Conservation (phyloP, 2,888 invertebrate genomes). For the Cantharis nigra region DNA sequence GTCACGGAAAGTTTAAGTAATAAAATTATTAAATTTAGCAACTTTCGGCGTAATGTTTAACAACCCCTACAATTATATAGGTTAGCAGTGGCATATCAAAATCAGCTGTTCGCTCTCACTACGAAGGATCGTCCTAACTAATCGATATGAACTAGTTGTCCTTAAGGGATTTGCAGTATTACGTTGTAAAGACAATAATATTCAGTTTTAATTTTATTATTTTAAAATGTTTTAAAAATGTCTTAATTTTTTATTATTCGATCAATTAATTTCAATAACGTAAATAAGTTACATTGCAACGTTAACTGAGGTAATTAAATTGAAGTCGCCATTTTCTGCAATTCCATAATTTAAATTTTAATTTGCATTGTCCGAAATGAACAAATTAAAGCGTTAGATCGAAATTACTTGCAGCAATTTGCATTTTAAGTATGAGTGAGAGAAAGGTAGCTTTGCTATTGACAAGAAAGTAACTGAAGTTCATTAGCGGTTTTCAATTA, state of each 20-base stretch:
- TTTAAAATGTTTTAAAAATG: too few relatives aligned
- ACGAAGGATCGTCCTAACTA: constrained; percentile 24
- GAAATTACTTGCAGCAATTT: constrained; percentile 10
- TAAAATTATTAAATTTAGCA: background rate
- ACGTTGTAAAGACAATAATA: background rate
- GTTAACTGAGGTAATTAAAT: background rate
- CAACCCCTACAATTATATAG: constrained; percentile 23
- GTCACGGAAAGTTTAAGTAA: constrained; percentile 6
- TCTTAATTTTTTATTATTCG: background rate
- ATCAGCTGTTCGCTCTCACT: constrained; percentile 27
- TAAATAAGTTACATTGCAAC: background rate
- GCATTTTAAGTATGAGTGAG: background rate
- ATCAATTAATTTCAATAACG: background rate
- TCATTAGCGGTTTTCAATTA: background rate
- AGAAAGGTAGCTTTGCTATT: background rate
- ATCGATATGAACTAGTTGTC: constrained; percentile 25
- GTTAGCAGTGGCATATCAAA: constrained; percentile 30
- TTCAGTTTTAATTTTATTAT: background rate
- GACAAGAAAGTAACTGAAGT: background rate
- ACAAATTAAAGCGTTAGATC: constrained; percentile 10
- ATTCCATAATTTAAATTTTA: background rate
- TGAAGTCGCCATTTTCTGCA: background rate
- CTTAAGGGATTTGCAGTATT: constrained; percentile 8
- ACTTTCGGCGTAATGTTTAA: background rate
- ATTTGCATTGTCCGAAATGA: background rate